Conservation (phyloP, 2,888 invertebrate genomes). For the Plemyria rubiginata region DNA sequence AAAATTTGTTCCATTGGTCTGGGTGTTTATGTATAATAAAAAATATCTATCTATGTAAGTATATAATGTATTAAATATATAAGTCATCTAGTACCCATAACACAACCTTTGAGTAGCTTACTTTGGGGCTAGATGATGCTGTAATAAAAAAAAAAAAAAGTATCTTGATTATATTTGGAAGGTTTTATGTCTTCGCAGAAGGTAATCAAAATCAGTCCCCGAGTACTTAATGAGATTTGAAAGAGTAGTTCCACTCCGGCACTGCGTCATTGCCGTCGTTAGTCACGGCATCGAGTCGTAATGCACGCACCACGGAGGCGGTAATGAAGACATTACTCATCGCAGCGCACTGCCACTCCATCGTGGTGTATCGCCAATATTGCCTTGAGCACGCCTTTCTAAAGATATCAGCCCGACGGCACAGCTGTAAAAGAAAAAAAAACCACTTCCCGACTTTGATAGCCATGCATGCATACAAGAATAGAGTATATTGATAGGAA, state of each 20-base stretch:
- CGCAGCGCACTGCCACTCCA: neutral
- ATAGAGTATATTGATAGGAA: too few relatives aligned
- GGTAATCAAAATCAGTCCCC: neutral
- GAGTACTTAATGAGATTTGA: slow-evolving; percentile 7
- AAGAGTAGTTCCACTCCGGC: slow-evolving; percentile 3
- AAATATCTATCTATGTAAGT: too few relatives aligned
- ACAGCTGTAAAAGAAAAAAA: too few relatives aligned
- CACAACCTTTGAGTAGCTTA: too few relatives aligned
- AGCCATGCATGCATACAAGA: too few relatives aligned
- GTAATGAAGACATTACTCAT: slow-evolving; percentile 15
- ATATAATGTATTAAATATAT: too few relatives aligned
- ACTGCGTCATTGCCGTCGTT: slow-evolving; percentile 8
- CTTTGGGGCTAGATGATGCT: too few relatives aligned
- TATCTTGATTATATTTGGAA: neutral
- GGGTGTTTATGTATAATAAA: too few relatives aligned
- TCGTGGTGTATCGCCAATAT: slow-evolving; percentile 1
- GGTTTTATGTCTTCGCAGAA: neutral
- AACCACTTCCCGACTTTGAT: too few relatives aligned
- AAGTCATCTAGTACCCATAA: too few relatives aligned
- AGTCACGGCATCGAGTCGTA: slow-evolving; percentile 15
- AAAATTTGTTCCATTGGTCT: too few relatives aligned
- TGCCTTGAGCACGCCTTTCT: slow-evolving; percentile 1
- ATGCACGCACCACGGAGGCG: neutral
- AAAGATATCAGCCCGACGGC: neutral
- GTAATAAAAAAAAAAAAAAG: too few relatives aligned